Percentiles rank a stretch among this genome's conserved stretches.
Evolutionary conservation across 2,113 vertebrate genomes (phyloP).

Genomic region (Suricata suricatta): DNA sequence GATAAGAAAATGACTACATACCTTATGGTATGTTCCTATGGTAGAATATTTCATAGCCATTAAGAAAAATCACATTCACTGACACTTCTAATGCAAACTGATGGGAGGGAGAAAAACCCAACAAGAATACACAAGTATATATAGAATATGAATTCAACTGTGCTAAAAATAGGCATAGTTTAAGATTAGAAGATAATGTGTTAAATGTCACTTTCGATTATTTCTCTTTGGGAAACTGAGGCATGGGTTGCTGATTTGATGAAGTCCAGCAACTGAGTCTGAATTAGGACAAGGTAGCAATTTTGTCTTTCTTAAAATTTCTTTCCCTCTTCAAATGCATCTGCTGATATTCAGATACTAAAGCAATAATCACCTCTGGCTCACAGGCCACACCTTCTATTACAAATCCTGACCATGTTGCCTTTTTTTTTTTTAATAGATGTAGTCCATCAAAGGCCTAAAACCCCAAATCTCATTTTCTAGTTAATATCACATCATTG

Average conservation of each 20-base stretch:
- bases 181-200: background rate
- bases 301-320: background rate
- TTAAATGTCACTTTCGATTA: background rate
- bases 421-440: background rate
- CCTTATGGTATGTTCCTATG: background rate
- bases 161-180: background rate
- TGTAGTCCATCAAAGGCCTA: background rate
- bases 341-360: background rate
- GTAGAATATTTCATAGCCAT: background rate
- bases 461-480: background rate
- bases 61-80: background rate
- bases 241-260: background rate
- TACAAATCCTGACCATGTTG: background rate
- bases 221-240: conserved; percentile 1
- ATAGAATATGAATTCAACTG: background rate
- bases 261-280: background rate
- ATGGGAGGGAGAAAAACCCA: background rate
- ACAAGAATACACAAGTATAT: background rate
- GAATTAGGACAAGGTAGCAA: background rate
- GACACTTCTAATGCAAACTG: background rate
- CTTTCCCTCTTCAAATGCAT: background rate
- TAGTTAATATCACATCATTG: background rate
- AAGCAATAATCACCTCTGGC: background rate
- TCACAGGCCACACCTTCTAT: background rate
- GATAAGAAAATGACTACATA: background rate